Conservation (phyloP, 1,140 invertebrate species). For the Drosophila gunungcola region DNA sequence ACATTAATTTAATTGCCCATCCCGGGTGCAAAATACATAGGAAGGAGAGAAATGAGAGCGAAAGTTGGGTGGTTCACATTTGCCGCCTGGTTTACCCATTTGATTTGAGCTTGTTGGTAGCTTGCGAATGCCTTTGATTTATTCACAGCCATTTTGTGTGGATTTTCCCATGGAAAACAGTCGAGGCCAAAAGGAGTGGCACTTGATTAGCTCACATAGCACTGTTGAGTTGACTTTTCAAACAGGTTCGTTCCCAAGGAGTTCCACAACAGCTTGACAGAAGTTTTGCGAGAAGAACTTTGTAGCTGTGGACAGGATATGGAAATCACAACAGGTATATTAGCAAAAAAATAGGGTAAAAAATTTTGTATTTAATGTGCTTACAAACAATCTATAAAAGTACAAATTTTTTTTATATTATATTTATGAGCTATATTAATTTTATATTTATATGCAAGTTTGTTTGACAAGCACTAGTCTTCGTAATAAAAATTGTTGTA, state of each 20-base stretch:
- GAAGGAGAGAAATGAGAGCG: neutral
- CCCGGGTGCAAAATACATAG: neutral
- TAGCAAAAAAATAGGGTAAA: too few relatives aligned
- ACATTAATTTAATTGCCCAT: constrained; percentile 82
- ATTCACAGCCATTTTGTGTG: constrained; percentile 50
- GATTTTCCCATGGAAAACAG: constrained; percentile 67
- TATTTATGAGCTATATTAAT: too few relatives aligned
- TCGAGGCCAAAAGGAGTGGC: constrained; percentile 47
- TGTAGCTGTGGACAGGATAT: neutral
- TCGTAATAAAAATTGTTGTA: too few relatives aligned
- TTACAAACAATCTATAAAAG: too few relatives aligned
- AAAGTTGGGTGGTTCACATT: constrained; percentile 21
- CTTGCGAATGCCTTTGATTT: constrained; percentile 53
- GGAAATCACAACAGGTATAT: neutral
- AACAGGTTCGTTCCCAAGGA: constrained; percentile 58
- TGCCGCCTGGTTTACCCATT: constrained; percentile 57
- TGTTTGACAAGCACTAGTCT: too few relatives aligned
- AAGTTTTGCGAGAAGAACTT: constrained; percentile 27
- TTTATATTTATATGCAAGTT: too few relatives aligned
- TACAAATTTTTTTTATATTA: too few relatives aligned
- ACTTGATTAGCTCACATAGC: constrained; percentile 42
- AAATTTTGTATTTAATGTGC: too few relatives aligned
- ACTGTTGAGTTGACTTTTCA: constrained; percentile 11
- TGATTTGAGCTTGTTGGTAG: constrained; percentile 43
- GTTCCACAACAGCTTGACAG: constrained; percentile 23